Evolutionary conservation across 2,113 vertebrate genomes (phyloP).

Genomic region (Hypomesus transpacificus): DNA sequence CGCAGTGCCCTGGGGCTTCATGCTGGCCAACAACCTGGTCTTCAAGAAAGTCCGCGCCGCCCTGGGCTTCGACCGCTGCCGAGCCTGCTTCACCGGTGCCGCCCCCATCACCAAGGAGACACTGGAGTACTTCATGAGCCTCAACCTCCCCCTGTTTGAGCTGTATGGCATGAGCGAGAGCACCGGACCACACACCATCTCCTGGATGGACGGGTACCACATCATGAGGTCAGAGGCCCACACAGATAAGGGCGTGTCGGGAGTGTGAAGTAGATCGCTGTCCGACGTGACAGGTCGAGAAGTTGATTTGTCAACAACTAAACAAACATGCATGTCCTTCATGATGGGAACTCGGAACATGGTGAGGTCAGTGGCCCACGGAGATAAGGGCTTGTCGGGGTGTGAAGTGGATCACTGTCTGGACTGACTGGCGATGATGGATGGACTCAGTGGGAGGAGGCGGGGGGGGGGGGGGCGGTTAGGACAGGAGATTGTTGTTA

Average conservation of each 20-base stretch:
- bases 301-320: no score
- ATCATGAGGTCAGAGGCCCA: conserved; percentile 62
- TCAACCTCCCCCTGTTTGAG: conserved; percentile 69
- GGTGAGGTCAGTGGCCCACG: conserved; percentile 58
- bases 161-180: conserved; percentile 76
- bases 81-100: conserved; percentile 62
- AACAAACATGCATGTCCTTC: no score
- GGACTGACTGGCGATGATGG: neutral
- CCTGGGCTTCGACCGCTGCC: conserved; percentile 73
- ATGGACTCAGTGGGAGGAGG: neutral
- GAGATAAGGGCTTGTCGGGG: neutral
- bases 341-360: no score
- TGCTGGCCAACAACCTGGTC: conserved; percentile 71
- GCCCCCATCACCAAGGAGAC: conserved; percentile 71
- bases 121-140: conserved; percentile 78
- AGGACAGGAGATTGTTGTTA: no score
- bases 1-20: conserved; percentile 67
- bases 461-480: no score
- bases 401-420: neutral
- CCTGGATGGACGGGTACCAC: conserved; percentile 32
- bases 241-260: neutral
- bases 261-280: no score
- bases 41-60: conserved; percentile 65
- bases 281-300: no score
- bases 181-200: conserved; percentile 66